Conservation (phyloP, 2,113 vertebrate genomes). For the Tetrax tetrax region DNA sequence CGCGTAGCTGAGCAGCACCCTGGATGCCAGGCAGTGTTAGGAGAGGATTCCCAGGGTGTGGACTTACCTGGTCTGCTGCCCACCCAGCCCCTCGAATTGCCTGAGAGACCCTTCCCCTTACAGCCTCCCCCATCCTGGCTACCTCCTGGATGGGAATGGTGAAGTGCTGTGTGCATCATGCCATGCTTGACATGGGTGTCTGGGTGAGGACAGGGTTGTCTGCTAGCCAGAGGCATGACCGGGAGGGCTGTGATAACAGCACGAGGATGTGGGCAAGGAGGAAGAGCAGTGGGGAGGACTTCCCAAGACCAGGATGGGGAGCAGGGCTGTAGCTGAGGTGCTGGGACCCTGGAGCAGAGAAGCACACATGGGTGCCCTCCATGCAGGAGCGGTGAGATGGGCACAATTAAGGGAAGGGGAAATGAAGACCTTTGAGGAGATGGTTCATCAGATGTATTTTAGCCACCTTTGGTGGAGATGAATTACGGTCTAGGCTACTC, state of each 20-base stretch:
- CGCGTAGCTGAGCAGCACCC: accelerated
- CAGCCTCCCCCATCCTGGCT: not conserved
- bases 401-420: not conserved
- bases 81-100: not conserved
- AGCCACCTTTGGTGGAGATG: not conserved
- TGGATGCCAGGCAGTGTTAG: not conserved
- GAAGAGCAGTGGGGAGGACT: accelerated
- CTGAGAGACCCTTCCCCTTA: not conserved
- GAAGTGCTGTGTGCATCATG: not conserved
- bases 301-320: accelerated
- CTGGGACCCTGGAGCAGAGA: not conserved
- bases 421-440: not conserved
- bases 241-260: not conserved
- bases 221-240: not conserved
- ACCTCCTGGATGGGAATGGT: accelerated
- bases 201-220: not conserved
- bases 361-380: not conserved
- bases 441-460: accelerated
- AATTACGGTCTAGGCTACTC: not conserved
- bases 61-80: not conserved
- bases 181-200: accelerated
- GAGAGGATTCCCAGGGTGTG: not conserved
- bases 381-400: not conserved
- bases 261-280: not conserved
- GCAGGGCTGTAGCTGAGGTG: accelerated